These are phyloP conservation scores for Arctia plantaginis DNA, from an alignment of 2,888 invertebrate species.

Conservation along the genomic window DNA sequence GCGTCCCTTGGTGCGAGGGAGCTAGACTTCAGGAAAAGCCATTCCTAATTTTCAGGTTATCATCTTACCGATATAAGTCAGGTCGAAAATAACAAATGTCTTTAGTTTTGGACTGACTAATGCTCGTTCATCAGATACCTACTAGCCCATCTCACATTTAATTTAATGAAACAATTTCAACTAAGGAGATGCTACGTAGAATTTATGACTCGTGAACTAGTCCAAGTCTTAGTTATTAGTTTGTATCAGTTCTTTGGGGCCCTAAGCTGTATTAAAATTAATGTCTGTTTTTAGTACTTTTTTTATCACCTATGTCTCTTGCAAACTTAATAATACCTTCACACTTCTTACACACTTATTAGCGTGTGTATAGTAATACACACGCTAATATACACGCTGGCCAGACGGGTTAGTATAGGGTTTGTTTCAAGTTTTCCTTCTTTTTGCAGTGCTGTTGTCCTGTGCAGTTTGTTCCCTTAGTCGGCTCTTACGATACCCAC, in stretches of 20 bases:
- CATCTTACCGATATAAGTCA: not conserved
- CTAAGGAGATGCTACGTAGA: not conserved
- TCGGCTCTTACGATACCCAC: too few relatives aligned
- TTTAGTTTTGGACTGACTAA: not conserved
- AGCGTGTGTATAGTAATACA: too few relatives aligned
- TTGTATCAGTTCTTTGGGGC: not conserved
- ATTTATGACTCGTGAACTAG: conserved; percentile 7
- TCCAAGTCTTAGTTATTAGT: conserved; percentile 29
- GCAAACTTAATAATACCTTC: too few relatives aligned
- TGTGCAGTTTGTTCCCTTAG: too few relatives aligned
- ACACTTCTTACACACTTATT: too few relatives aligned
- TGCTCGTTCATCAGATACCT: not conserved
- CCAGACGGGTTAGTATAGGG: too few relatives aligned
- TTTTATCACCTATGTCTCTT: not conserved
- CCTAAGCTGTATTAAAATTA: not conserved
- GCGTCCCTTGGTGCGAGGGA: not conserved
- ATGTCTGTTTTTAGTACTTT: not conserved
- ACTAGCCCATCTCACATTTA: not conserved
- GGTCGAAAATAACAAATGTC: not conserved
- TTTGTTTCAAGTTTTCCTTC: too few relatives aligned
- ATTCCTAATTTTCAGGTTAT: not conserved
- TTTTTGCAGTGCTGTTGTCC: too few relatives aligned
- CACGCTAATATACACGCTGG: too few relatives aligned
- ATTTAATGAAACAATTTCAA: conserved; percentile 1
- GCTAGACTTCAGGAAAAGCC: not conserved